A percentile compares a stretch with the other conserved stretches of the same genome.
Evolutionary conservation across 2,888 invertebrate species (phyloP).

Genomic region (Xestia ashworthii): DNA sequence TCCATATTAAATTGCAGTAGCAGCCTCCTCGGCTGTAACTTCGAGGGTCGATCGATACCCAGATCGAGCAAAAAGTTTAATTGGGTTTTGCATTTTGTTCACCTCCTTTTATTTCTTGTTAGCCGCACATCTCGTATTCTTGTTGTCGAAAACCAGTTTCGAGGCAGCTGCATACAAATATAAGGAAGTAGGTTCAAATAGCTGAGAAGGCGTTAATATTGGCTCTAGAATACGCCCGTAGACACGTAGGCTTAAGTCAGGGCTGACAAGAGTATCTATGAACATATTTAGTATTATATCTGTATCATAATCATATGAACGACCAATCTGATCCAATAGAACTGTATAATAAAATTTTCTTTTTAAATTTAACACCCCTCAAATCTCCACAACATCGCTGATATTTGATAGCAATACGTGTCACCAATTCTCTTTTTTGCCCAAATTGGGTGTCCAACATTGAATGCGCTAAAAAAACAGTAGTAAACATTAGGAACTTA

Average conservation of each 20-base stretch:
- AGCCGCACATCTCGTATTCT: slow-evolving; percentile 55
- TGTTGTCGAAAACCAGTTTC: slow-evolving; percentile 57
- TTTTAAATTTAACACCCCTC: background rate
- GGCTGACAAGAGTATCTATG: slow-evolving; percentile 41
- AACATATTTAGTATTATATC: background rate
- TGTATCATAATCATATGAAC: background rate
- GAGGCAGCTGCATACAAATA: slow-evolving; percentile 58
- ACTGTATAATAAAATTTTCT: background rate
- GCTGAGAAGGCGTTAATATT: slow-evolving; percentile 53
- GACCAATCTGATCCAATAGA: background rate
- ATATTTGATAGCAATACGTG: background rate
- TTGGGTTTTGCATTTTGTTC: slow-evolving; percentile 46
- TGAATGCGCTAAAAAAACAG: slow-evolving; percentile 7
- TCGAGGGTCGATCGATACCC: slow-evolving; percentile 27
- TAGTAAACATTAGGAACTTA: slow-evolving; percentile 43
- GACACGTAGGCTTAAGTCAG: slow-evolving; percentile 49
- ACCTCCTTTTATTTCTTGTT: slow-evolving; percentile 50
- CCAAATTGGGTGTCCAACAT: background rate
- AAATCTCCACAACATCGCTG: background rate
- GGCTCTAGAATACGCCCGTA: slow-evolving; percentile 49
- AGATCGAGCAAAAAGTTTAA: slow-evolving; percentile 55
- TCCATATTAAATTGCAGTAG: slow-evolving; percentile 17
- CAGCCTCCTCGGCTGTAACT: slow-evolving; percentile 13
- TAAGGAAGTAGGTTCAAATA: slow-evolving; percentile 61
- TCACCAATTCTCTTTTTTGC: background rate